Conservation (phyloP, 1,140 invertebrate species). For the Pseudomyrmex concolor region DNA sequence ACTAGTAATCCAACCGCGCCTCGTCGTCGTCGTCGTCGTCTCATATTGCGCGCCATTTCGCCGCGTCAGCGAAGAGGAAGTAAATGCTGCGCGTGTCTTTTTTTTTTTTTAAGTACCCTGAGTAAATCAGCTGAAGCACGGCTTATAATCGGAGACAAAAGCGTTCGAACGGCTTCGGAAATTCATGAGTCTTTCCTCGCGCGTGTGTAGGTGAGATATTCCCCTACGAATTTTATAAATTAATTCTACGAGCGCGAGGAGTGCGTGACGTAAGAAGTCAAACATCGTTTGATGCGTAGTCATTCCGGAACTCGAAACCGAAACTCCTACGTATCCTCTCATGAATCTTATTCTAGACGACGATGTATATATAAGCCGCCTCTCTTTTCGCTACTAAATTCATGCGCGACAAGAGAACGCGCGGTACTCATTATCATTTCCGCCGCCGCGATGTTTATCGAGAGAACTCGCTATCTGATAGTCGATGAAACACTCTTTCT, state of each 20-base stretch:
- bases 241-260: slow-evolving; percentile 11
- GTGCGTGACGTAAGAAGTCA: not conserved
- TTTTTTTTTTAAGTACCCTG: too few species aligned
- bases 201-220: too few species aligned
- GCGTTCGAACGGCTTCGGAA: not conserved
- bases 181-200: not conserved
- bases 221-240: not conserved
- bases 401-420: slow-evolving; percentile 2
- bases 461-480: slow-evolving; percentile 9
- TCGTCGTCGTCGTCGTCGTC: not conserved
- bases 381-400: slow-evolving; percentile 30
- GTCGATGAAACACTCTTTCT: slow-evolving; percentile 12
- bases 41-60: slow-evolving; percentile 13
- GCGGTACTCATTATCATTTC: slow-evolving; percentile 43
- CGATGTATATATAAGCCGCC: slow-evolving; percentile 16
- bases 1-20: slow-evolving; percentile 20
- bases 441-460: slow-evolving; percentile 13
- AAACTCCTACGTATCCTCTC: slow-evolving; percentile 24
- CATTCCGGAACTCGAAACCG: slow-evolving; percentile 5
- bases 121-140: too few species aligned
- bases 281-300: not conserved
- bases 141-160: too few species aligned
- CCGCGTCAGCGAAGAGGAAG: not conserved
- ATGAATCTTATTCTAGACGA: not conserved
- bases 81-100: not conserved